A percentile compares a stretch with the other conserved stretches of the same genome.
Conservation (phyloP, 2,888 invertebrate species). For the Lysandra coridon region DNA sequence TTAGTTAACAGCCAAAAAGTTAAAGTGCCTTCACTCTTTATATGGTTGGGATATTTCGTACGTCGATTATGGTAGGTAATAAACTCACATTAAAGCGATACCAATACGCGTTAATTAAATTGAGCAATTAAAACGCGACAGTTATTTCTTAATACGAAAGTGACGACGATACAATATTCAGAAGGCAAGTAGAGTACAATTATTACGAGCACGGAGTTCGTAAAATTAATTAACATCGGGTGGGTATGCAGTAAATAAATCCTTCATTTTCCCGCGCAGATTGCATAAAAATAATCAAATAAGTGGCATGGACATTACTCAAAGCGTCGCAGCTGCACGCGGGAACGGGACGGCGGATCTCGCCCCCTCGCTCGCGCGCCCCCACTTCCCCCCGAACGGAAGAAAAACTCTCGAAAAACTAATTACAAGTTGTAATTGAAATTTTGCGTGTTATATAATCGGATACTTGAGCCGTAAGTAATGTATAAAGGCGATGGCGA, state of each 20-base stretch:
- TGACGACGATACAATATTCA: slow-evolving; percentile 38
- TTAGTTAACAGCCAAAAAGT: background rate
- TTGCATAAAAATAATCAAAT: slow-evolving; percentile 80
- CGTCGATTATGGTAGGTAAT: background rate
- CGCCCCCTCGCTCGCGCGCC: slow-evolving; percentile 57
- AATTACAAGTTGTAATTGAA: slow-evolving; percentile 82
- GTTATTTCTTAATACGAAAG: slow-evolving; percentile 30
- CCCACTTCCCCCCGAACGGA: slow-evolving; percentile 74
- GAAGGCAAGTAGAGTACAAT: slow-evolving; percentile 41
- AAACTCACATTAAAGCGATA: background rate
- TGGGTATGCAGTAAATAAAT: slow-evolving; percentile 67
- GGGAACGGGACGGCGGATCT: slow-evolving; percentile 48
- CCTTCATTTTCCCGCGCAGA: slow-evolving; percentile 73
- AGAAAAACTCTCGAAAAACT: slow-evolving; percentile 82
- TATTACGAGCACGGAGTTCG: slow-evolving; percentile 43
- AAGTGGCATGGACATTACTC: slow-evolving; percentile 77
- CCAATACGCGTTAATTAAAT: background rate
- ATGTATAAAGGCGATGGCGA: slow-evolving; percentile 78
- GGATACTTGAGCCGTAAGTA: slow-evolving; percentile 81
- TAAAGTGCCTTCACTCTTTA: background rate
- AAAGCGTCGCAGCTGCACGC: slow-evolving; percentile 62
- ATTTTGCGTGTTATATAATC: slow-evolving; percentile 82
- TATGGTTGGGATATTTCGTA: background rate
- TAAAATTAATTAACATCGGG: slow-evolving; percentile 72
- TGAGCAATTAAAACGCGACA: slow-evolving; percentile 17